phyloP scores from a whole-genome alignment of 37 sponge, comb jelly and placozoan genomes.

The Beroe ovata region DNA sequence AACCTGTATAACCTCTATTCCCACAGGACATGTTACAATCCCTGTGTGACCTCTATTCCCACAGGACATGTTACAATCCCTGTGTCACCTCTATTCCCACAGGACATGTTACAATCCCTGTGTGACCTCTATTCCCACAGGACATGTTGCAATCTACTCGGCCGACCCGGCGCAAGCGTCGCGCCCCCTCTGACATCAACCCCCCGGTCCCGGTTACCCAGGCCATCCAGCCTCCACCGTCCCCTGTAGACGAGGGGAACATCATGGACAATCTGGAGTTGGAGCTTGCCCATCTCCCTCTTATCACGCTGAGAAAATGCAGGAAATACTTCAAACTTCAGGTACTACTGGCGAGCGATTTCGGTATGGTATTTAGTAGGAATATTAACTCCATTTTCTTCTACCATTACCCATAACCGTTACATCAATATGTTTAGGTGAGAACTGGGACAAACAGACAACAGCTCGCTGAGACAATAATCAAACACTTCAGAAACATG shows the following conservation, averaged over 20 bases:
- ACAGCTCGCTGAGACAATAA: conserved; percentile 53
- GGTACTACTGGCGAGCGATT: neutral
- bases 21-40: too few species aligned
- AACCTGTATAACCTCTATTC: too few species aligned
- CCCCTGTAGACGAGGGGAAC: conserved; percentile 55
- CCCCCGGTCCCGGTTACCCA: conserved; percentile 18
- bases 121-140: too few species aligned
- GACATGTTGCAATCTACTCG: conserved; percentile 8
- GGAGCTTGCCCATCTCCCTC: conserved; percentile 44
- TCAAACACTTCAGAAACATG: conserved; percentile 64
- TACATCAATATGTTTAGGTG: too few species aligned
- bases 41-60: too few species aligned
- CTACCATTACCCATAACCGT: too few species aligned
- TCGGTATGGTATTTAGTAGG: too few species aligned
- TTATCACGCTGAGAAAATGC: conserved; percentile 32
- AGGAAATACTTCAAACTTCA: conserved; percentile 65
- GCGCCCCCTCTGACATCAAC: conserved; percentile 48
- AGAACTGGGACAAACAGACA: conserved; percentile 53
- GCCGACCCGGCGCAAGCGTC: neutral
- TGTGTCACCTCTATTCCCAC: too few species aligned
- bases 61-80: too few species aligned
- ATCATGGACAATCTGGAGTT: conserved; percentile 64
- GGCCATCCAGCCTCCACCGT: conserved; percentile 60
- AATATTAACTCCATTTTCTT: too few species aligned
- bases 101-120: too few species aligned